phyloP scores from a whole-genome alignment of 1,140 invertebrate genomes.

The Ceratoteleas bidentatus region DNA sequence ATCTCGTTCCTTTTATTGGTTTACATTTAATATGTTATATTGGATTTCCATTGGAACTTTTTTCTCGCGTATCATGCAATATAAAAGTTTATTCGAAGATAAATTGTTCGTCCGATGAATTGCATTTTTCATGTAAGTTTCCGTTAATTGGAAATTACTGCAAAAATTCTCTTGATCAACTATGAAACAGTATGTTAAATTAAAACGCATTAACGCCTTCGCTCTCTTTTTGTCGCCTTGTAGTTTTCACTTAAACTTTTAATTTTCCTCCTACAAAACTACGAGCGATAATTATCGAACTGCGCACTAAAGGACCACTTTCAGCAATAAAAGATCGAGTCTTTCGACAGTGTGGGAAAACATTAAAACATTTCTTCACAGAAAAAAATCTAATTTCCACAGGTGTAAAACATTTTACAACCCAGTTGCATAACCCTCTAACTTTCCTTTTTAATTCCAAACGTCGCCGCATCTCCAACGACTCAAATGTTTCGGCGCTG shows the following conservation, averaged over 20 bases:
- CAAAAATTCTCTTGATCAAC: too few species aligned
- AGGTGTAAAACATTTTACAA: constrained; percentile 7
- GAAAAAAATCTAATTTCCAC: background rate
- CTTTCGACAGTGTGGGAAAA: constrained; percentile 18
- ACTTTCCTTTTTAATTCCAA: background rate
- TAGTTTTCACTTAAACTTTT: too few species aligned
- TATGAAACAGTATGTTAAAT: too few species aligned
- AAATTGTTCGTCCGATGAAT: background rate
- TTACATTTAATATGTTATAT: constrained; percentile 12
- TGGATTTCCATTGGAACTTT: constrained; percentile 8
- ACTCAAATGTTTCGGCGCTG: background rate
- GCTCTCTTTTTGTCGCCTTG: too few species aligned
- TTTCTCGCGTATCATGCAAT: background rate
- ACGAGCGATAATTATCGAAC: too few species aligned
- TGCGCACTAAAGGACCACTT: background rate
- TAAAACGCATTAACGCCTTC: too few species aligned
- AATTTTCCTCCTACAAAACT: too few species aligned
- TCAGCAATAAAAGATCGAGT: constrained; percentile 7
- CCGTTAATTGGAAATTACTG: too few species aligned
- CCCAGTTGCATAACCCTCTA: too few species aligned
- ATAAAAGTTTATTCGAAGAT: background rate
- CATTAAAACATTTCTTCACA: constrained; percentile 1
- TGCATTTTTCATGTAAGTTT: too few species aligned
- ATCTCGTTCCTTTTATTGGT: constrained; percentile 9
- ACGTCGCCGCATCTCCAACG: background rate